Conservation (phyloP, 2,113 vertebrate genomes). For the Serilophus lunatus region DNA sequence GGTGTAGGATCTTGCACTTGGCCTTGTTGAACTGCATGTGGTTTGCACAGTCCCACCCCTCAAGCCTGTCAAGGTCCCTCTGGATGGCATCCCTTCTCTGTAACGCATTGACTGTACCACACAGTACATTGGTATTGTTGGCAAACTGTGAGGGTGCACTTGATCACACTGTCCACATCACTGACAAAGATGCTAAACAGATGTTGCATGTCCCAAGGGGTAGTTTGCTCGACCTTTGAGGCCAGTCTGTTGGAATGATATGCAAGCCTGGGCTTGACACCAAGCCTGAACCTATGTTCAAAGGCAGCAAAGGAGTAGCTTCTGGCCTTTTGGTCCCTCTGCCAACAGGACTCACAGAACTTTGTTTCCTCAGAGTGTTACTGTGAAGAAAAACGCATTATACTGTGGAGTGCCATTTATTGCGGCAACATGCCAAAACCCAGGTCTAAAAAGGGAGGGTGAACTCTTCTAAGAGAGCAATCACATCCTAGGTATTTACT, state of each 20-base stretch:
- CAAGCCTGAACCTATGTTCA: not conserved
- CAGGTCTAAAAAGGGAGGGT: not conserved
- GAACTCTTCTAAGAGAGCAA: not conserved
- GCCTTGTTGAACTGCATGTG: not conserved
- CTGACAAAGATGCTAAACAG: not conserved
- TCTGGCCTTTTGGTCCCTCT: not conserved
- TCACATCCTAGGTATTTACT: not conserved
- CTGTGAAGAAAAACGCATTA: not conserved
- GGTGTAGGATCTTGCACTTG: not conserved
- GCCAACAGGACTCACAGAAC: not conserved
- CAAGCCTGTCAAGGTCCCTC: not conserved
- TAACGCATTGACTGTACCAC: not conserved
- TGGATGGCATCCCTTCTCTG: not conserved
- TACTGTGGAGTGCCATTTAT: not conserved
- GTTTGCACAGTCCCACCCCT: not conserved
- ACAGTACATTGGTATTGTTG: not conserved
- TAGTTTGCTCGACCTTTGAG: not conserved
- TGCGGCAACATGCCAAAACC: not conserved
- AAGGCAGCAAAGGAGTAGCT: not conserved
- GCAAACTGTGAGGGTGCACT: not conserved
- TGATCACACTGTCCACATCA: not conserved
- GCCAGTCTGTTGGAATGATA: not conserved
- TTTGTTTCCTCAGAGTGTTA: not conserved
- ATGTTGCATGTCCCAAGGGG: not conserved
- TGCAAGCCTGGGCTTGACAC: not conserved